Percentiles rank a stretch among this genome's conserved stretches.
These are phyloP conservation scores for Drosophila kambysellisi DNA, from an alignment of 2,888 invertebrate genomes.

Conservation along the genomic window DNA sequence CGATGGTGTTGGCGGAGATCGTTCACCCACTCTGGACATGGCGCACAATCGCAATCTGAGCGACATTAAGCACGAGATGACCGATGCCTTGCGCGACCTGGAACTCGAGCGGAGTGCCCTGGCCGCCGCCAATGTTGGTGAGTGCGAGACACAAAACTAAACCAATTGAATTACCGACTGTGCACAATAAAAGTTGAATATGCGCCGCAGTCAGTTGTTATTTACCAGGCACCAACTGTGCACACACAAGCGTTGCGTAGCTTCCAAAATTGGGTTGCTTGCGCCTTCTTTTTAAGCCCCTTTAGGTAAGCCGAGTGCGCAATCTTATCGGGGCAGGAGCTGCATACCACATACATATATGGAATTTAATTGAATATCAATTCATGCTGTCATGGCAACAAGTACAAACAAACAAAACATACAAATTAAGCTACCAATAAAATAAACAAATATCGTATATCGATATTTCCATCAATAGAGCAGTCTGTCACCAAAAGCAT, in stretches of 20 bases:
- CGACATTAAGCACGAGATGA: conserved; percentile 88
- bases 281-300: conserved; percentile 27
- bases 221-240: conserved; percentile 59
- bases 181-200: neutral
- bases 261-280: conserved; percentile 27
- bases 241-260: conserved; percentile 36
- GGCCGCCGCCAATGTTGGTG: conserved; percentile 42
- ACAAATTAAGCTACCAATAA: conserved; percentile 6
- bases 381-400: conserved; percentile 66
- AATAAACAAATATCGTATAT: conserved; percentile 27
- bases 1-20: conserved; percentile 71
- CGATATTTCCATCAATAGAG: conserved; percentile 33
- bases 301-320: conserved; percentile 48
- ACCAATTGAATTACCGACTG: conserved; percentile 6
- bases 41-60: conserved; percentile 88
- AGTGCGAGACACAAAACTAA: conserved; percentile 32
- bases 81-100: conserved; percentile 86
- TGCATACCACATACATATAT: conserved; percentile 6
- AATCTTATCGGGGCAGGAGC: conserved; percentile 61
- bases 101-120: conserved; percentile 64
- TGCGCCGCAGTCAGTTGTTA: conserved; percentile 49
- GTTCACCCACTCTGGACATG: conserved; percentile 87
- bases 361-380: conserved; percentile 25
- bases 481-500: conserved; percentile 56
- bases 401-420: conserved; percentile 52